These are phyloP conservation scores for Bemisia tabaci DNA, from an alignment of 1,140 invertebrate species.

Conservation along the genomic window DNA sequence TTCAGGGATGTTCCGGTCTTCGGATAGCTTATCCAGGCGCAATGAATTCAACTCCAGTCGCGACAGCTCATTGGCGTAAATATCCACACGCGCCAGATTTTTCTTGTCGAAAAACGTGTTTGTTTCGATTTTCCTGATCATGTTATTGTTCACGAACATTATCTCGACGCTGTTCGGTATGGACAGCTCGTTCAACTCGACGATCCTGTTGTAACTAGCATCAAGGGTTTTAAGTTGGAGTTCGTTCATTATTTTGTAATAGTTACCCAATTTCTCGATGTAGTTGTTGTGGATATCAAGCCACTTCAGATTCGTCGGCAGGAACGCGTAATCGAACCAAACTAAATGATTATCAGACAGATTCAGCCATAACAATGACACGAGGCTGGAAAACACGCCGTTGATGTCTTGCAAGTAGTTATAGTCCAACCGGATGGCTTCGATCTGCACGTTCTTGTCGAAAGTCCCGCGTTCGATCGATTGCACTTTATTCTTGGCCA, in stretches of 20 bases:
- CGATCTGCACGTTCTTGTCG: conserved; percentile 57
- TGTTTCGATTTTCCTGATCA: conserved; percentile 57
- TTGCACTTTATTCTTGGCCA: conserved; percentile 76
- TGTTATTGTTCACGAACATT: conserved; percentile 80
- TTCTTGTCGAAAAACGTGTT: conserved; percentile 76
- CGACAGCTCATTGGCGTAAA: conserved; percentile 74
- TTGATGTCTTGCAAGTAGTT: conserved; percentile 77
- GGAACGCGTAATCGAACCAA: conserved; percentile 81
- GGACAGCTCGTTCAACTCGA: conserved; percentile 57
- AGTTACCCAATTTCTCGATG: conserved; percentile 70
- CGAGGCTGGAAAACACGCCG: conserved; percentile 65
- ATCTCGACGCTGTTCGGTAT: conserved; percentile 81
- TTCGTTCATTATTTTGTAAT: conserved; percentile 66
- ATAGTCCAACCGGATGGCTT: conserved; percentile 71
- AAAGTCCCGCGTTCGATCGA: conserved; percentile 69
- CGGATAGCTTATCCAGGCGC: conserved; percentile 51
- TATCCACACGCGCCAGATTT: conserved; percentile 70
- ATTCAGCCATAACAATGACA: conserved; percentile 70
- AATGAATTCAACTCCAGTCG: conserved; percentile 67
- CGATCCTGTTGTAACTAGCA: conserved; percentile 74
- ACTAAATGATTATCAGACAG: conserved; percentile 81
- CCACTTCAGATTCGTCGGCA: conserved; percentile 77
- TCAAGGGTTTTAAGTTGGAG: conserved; percentile 62
- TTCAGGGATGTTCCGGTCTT: conserved; percentile 56
- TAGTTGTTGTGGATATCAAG: conserved; percentile 78